Base-by-base conservation (phyloP, 37 sponge, comb jelly and placozoan species). In the Halichondria panicea region DNA sequence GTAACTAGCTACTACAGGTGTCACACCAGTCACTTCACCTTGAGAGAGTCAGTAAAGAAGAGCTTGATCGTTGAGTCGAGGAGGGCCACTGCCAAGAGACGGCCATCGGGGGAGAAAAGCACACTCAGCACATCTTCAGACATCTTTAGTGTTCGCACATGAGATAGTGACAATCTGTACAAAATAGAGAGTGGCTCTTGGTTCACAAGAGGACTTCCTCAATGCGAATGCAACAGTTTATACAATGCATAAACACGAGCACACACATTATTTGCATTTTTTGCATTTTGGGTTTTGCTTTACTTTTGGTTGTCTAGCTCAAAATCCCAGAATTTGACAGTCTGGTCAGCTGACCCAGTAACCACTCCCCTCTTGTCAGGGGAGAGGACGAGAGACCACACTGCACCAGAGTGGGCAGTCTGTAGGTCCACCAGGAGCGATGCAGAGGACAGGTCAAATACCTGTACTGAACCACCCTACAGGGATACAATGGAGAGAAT, bases 271-370 rank as follows among this genome's bases (percentile, higher is more conserved):
- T 48, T 59, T 66, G 78, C 82, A 45, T 81, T 25, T 39, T 86
- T 34, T 69, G 39, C 9, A 28, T 50, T 6, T 71, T 81, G 18
- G 33, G 75, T 32, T 72, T 83, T 64, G 38, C 66, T 50, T 41
- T 42, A 4, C 6, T 45, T 35, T 48, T 12, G 53, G 12, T 67
- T 74, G 22, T 81, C 31, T n/a, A 97, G 80, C 30, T 88, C 92
- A 88, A 97, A 97, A 62, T 97, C 92, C 97, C 97, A 97, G 75
- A 97, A 97, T 65, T 89, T 86, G 53, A 93, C 94, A 27, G 69
- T 41, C 31, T 93, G 78, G 67, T 97, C 97, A 7, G 97, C 97
- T 68, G 92, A 83, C 7, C 95, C 92, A 0, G 72, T 91, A 19
- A 88, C 87, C 78, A 97, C 81, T 1, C 95, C 97, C 15, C 79